A percentile compares a stretch with the other conserved stretches of the same genome.
Evolutionary conservation across 2,888 invertebrate genomes (phyloP).

Genomic region (Crocallis elinguaria): DNA sequence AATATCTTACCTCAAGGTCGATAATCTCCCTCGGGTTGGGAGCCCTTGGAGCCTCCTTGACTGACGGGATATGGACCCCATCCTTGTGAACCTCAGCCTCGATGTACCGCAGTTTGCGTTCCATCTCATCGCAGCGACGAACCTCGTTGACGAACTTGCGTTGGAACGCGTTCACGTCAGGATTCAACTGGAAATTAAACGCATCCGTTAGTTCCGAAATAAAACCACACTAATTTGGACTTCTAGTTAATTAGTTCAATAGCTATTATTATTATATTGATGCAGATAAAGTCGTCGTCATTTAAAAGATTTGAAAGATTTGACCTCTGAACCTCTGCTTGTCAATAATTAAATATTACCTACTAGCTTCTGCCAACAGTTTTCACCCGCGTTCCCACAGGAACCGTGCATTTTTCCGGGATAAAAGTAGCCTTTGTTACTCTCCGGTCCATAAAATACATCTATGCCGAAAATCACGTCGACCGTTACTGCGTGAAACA

Average conservation of each 20-base stretch:
- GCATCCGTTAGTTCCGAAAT: neutral
- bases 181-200: constrained; percentile 88
- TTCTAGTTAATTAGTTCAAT: neutral
- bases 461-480: too few species aligned
- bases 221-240: neutral
- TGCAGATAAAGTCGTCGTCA: neutral
- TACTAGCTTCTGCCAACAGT: too few species aligned
- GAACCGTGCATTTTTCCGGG: too few species aligned
- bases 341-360: too few species aligned
- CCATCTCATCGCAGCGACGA: constrained; percentile 96
- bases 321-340: neutral
- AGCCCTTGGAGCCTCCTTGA: constrained; percentile 90
- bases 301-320: neutral
- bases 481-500: too few species aligned
- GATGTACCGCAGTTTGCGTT: constrained; percentile 93
- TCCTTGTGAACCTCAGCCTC: constrained; percentile 95
- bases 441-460: too few species aligned
- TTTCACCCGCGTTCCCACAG: too few species aligned
- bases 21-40: constrained; percentile 94
- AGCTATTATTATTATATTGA: too few species aligned
- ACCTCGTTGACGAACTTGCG: constrained; percentile 96
- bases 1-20: constrained; percentile 89
- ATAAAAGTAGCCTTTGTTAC: too few species aligned
- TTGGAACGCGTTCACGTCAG: constrained; percentile 94
- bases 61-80: constrained; percentile 90